Evolutionary conservation across 2,797 vertebrate species (phyloP), one percentile per base, ranked within the genome.

Genomic region (Perodicticus potto): DNA sequence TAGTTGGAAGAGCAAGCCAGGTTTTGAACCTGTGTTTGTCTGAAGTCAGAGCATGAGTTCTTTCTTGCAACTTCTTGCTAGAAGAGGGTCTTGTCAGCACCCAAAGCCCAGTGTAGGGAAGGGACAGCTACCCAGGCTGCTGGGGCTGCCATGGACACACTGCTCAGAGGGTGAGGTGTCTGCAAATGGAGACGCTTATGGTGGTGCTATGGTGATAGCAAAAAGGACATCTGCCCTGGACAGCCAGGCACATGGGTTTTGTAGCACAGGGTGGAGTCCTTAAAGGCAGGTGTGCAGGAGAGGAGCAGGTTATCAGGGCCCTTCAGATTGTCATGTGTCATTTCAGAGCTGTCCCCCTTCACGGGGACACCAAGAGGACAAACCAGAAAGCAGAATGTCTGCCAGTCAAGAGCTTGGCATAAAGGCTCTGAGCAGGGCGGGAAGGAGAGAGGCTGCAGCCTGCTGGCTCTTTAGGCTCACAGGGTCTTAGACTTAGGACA

Each of bases 161-260:
- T 7, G 25, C 11, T 55, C 22, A 3, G 25, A 17, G 3, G 32
- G 27, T 1, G 17, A 70, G 17, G 0, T n/a, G 8, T 81, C 45
- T 77, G 61, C 49, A 72, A 25, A 96, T 1, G 67, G 34, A 91
- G 20, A 11, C 0, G 0, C 57, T 53, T 3, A 10, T 3, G 37
- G 17, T 0, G 0, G 63, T 6, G 0, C 27, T 27, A 3, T 1
- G 40, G 29, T 45, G 10, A 77, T 27, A 45, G 9, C 23, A 17
- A 73, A 25, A 43, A 6, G 14, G 53, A 65, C 45, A 32, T 14
- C 1, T 25, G 49, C 27, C n/a, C 59, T 63, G 11, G 27, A 53
- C 20, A 63, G 20, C 34, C 23, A 49, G 25, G 25, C 14, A 10
- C 8, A 40, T 32, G 9, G 10, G 22, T 72, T 34, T 23, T 0